Evolutionary conservation across 1,140 invertebrate genomes (phyloP).

Genomic region (Hesperophylax magnus): DNA sequence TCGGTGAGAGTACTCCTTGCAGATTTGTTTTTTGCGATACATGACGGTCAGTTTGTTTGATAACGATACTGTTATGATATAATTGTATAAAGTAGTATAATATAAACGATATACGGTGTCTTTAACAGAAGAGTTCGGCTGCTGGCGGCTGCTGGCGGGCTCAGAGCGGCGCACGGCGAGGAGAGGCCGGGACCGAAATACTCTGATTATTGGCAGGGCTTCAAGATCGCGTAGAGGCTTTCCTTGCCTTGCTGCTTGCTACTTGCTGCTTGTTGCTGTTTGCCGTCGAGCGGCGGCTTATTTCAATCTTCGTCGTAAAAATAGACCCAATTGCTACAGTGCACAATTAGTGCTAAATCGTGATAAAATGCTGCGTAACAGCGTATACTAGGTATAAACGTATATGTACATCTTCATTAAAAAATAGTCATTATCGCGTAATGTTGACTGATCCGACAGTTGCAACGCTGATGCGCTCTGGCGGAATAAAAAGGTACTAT

Average conservation of each 20-base stretch:
- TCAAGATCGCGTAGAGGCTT: constrained; percentile 1
- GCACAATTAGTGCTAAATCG: neutral
- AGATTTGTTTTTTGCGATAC: constrained; percentile 28
- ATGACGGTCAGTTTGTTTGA: neutral
- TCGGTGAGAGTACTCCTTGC: constrained; percentile 11
- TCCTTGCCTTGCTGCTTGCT: neutral
- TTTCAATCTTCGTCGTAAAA: neutral
- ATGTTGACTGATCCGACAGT: too few species aligned
- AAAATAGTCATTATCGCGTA: too few species aligned
- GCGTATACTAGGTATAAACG: too few species aligned
- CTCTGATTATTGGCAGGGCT: constrained; percentile 4
- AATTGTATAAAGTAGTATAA: too few species aligned
- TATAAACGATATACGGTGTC: too few species aligned
- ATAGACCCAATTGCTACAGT: neutral
- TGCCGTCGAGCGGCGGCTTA: neutral
- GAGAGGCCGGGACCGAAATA: constrained; percentile 44
- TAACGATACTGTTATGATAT: too few species aligned
- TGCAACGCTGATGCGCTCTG: too few species aligned
- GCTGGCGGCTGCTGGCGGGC: constrained; percentile 47
- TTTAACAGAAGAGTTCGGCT: neutral
- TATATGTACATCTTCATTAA: too few species aligned
- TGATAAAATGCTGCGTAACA: neutral
- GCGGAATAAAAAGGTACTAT: too few species aligned
- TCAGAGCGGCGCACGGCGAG: constrained; percentile 57
- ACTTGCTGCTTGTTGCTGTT: too few species aligned